Conservation (phyloP, 30 jellyfish, hydroid and myxozoan species). For the Phacellophora camtschatica region DNA sequence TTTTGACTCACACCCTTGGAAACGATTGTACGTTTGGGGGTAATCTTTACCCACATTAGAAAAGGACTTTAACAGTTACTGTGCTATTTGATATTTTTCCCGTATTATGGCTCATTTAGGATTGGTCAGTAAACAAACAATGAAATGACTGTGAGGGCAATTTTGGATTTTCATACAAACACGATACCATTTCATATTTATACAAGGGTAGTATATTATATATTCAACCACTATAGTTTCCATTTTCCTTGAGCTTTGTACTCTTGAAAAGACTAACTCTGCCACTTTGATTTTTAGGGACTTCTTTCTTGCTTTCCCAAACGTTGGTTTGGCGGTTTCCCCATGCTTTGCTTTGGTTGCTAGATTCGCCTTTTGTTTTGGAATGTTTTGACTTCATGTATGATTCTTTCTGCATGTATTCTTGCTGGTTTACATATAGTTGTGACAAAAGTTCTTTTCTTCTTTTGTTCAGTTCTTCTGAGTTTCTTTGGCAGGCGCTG, state of each 20-base stretch:
- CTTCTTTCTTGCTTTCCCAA: not conserved
- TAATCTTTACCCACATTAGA: too few species aligned
- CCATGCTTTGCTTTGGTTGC: not conserved
- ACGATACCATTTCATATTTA: too few species aligned
- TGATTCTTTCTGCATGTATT: conserved; percentile 31
- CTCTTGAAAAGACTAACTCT: conserved; percentile 50
- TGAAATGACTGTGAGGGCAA: too few species aligned
- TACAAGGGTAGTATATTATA: too few species aligned
- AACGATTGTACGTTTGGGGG: too few species aligned
- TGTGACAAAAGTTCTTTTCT: conserved; percentile 8
- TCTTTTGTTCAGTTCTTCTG: conserved; percentile 27
- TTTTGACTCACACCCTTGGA: too few species aligned
- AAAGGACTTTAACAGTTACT: too few species aligned
- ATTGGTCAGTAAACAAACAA: too few species aligned
- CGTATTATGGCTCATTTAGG: too few species aligned
- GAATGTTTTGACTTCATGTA: not conserved
- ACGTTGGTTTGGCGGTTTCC: not conserved
- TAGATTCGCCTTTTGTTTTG: not conserved
- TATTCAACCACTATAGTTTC: too few species aligned
- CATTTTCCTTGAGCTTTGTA: not conserved
- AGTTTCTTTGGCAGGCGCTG: conserved; percentile 25
- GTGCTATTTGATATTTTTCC: too few species aligned
- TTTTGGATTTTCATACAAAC: too few species aligned
- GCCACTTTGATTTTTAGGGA: not conserved
- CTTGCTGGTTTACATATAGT: conserved; percentile 35